Evolutionary conservation across 35 echinoderm and acorn worm species (phyloP).

Genomic region (Strongylocentrotus purpuratus): DNA sequence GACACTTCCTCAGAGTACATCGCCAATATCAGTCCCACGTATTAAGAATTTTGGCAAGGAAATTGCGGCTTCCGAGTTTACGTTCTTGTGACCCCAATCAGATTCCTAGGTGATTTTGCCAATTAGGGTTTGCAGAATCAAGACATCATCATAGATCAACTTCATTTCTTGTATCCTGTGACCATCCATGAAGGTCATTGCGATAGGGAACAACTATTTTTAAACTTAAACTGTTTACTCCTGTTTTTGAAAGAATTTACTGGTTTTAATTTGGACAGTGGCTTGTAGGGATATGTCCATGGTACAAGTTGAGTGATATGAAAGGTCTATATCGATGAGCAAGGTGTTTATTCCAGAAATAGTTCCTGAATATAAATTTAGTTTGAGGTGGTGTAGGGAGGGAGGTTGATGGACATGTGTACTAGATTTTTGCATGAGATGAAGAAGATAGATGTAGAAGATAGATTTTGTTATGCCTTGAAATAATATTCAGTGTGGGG

Average conservation of each 20-base stretch:
- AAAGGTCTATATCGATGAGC: background rate
- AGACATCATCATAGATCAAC: background rate
- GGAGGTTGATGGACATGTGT: background rate
- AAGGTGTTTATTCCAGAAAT: background rate
- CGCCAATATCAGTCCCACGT: background rate
- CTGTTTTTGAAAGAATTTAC: background rate
- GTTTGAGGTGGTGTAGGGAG: background rate
- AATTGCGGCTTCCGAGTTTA: conserved; percentile 5
- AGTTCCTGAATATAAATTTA: background rate
- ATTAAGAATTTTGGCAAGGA: conserved; percentile 1
- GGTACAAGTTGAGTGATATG: background rate
- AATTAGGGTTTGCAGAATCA: background rate
- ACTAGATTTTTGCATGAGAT: background rate
- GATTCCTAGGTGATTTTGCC: conserved; percentile 16
- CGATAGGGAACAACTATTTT: background rate
- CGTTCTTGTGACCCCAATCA: background rate
- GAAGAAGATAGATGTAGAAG: background rate
- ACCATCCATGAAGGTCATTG: background rate
- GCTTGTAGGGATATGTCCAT: background rate
- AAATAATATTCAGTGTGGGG: background rate
- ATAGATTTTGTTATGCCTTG: background rate
- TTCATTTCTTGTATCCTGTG: background rate
- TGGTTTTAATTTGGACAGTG: background rate
- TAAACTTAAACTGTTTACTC: background rate
- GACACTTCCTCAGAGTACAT: background rate